A percentile compares a stretch with the other conserved stretches of the same genome.
Conservation (phyloP, 1,140 invertebrate species). For the Zophobas morio region DNA sequence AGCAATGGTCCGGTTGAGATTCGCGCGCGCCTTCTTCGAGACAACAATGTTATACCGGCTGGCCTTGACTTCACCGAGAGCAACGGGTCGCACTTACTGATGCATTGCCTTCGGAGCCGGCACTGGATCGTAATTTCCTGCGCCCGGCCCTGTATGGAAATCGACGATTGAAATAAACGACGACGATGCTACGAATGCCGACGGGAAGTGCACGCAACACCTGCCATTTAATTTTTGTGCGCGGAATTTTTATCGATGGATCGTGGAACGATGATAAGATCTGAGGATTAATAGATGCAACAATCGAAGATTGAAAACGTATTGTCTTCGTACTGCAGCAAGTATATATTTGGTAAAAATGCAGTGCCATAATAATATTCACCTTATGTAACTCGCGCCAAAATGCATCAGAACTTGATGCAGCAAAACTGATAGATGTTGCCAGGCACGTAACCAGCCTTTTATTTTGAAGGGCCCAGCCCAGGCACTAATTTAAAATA, state of each 20-base stretch:
- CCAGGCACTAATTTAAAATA: no score
- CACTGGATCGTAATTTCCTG: slow-evolving; percentile 8
- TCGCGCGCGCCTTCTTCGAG: slow-evolving; percentile 30
- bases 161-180: background rate
- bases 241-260: no score
- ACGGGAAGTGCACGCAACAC: background rate
- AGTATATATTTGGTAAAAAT: no score
- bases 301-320: background rate
- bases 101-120: slow-evolving; percentile 28
- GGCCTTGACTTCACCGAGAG: slow-evolving; percentile 56
- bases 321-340: no score
- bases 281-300: background rate
- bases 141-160: slow-evolving; percentile 5
- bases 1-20: slow-evolving; percentile 49
- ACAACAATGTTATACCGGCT: slow-evolving; percentile 43
- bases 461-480: no score
- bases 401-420: no score
- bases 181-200: background rate
- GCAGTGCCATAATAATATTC: no score
- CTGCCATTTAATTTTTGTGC: background rate
- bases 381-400: no score
- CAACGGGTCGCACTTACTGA: slow-evolving; percentile 44
- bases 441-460: no score
- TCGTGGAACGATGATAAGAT: no score
- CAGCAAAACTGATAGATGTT: no score